Evolutionary conservation across 2,888 invertebrate genomes (phyloP), one percentile per base, ranked within the genome.

Genomic region (Rhorus exstirpatorius): DNA sequence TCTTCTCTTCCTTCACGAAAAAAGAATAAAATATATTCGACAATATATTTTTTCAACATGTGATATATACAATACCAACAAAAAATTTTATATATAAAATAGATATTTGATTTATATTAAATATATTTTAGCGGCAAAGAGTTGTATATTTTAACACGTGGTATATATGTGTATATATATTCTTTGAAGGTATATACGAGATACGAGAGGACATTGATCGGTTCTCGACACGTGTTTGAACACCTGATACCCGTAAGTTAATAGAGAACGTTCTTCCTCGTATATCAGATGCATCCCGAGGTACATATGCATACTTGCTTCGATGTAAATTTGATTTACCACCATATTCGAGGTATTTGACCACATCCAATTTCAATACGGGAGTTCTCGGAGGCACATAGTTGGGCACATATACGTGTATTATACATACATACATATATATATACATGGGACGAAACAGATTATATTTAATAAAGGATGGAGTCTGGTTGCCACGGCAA

Each of bases 401-500:
- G 17, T 14, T 71, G 24, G 21, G 31, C n/a, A 26, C 60, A 6
- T 51, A 21, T 35, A 60, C 49, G 68, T 51, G 49, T 68, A 19
- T n/a, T 77, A 46, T 53, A 14, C 65, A 26, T 24, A 14, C 24
- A 10, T n/a, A 53, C 44, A 21, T 24, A 41, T 72, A 55, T 68
- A 60, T 60, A 68, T 44, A 82, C 26, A 26, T 14, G 76, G 49
- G 38, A 44, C 58, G 17, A 84, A 81, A 81, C 89, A 90, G 89
- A 90, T 90, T 89, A 88, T 91, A 91, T 90, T 92, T 91, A 92
- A 92, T 91, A 91, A 92, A 91, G 88, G 83, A 90, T 89, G 91
- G 90, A 92, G 91, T 90, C 91, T 90, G 91, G 92, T 92, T 90
- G 91, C 91, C 87, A 91, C 85, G 91, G 92, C 86, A 91, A 92